Evolutionary conservation across 2,113 vertebrate species (phyloP).

Genomic region (Gasterosteus nipponicus): DNA sequence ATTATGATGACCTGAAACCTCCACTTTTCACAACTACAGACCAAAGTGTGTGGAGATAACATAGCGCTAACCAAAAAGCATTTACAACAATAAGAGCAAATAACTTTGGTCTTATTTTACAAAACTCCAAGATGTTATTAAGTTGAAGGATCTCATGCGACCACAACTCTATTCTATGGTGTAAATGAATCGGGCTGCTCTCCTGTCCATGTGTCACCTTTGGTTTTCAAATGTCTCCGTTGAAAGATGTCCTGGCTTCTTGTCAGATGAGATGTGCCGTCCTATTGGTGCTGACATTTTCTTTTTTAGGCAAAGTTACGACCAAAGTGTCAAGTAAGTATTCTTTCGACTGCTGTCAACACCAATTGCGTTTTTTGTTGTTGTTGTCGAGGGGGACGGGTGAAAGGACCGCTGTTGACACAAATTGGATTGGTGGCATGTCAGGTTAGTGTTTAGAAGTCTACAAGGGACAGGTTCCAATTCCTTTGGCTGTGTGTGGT

Average conservation of each 20-base stretch:
- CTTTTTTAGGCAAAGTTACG: conserved; percentile 73
- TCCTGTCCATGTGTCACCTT: conserved; percentile 52
- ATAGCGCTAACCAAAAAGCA: not conserved
- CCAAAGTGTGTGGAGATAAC: conserved; percentile 1
- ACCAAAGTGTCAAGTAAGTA: conserved; percentile 67
- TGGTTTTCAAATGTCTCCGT: conserved; percentile 35
- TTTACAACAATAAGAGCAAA: not conserved
- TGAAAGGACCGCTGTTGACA: conserved; percentile 55
- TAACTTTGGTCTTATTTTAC: not conserved
- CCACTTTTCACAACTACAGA: not conserved
- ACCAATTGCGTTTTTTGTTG: conserved; percentile 64
- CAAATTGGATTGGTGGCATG: conserved; percentile 75
- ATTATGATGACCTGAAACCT: conserved; percentile 6
- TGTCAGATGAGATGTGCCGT: conserved; percentile 46
- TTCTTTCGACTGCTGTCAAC: conserved; percentile 74
- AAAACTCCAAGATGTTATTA: conserved; percentile 6
- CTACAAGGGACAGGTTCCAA: conserved; percentile 55
- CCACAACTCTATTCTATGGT: conserved; percentile 13
- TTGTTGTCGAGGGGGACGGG: conserved; percentile 21
- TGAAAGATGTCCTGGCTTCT: conserved; percentile 55
- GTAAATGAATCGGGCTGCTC: conserved; percentile 31
- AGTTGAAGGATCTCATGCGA: conserved; percentile 1
- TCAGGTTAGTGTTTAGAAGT: conserved; percentile 65
- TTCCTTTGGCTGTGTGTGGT: conserved; percentile 48
- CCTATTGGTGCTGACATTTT: conserved; percentile 72